Conservation (phyloP, 2,113 vertebrate species). For the Notothenia rossii region DNA sequence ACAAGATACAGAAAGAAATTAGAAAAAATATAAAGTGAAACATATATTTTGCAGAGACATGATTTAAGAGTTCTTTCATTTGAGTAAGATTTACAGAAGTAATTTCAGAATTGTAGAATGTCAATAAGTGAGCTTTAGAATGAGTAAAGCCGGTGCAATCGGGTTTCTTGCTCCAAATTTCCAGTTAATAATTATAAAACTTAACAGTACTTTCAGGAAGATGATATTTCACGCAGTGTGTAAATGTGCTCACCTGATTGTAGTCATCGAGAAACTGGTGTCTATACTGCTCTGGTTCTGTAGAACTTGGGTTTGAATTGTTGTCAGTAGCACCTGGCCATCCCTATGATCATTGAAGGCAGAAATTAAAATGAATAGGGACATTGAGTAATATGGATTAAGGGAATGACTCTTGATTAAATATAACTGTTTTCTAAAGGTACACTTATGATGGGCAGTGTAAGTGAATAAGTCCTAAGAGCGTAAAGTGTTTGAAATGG, state of each 20-base stretch:
- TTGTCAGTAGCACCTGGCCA: conserved; percentile 30
- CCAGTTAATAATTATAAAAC: background rate
- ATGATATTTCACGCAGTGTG: background rate
- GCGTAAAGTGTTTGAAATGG: background rate
- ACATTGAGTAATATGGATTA: background rate
- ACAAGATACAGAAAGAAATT: background rate
- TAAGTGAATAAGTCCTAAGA: background rate
- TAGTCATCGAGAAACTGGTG: conserved; percentile 70
- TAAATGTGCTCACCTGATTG: conserved; percentile 65
- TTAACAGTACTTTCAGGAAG: background rate
- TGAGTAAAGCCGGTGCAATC: background rate
- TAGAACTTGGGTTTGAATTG: conserved; percentile 57
- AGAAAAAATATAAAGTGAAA: background rate
- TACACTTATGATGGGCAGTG: background rate
- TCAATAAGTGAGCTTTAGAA: background rate
- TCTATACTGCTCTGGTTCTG: conserved; percentile 71
- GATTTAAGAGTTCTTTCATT: background rate
- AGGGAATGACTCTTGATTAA: background rate
- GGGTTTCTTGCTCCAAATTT: background rate
- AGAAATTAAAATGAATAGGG: background rate
- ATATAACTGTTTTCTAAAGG: background rate
- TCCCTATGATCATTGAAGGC: conserved; percentile 50
- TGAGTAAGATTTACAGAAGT: background rate
- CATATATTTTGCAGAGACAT: background rate
- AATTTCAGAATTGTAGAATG: background rate